Evolutionary conservation across 2,888 invertebrate species (phyloP), one percentile per base, ranked within the genome.

Genomic region (Callosobruchus maculatus): DNA sequence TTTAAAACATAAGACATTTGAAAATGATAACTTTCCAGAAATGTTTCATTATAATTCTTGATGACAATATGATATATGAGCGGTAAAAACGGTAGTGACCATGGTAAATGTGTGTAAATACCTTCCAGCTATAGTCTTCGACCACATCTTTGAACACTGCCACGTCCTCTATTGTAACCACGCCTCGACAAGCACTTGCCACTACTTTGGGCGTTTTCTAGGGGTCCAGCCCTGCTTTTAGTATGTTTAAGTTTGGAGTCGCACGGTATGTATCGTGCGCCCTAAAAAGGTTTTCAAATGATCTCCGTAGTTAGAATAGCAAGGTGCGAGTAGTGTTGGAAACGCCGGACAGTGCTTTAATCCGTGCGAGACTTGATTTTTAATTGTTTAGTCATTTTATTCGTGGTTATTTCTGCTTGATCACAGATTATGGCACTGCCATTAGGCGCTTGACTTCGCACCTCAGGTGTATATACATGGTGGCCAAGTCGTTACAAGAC

Each of bases 291-390:
- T 87, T 87, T 87, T 85, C 86, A 86, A 85, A 87, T 87, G 87
- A 87, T 87, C 87, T 87, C 87, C 82, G 85, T 86, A 87, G 85
- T 85, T 86, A 86, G 86, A 86, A 83, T 85, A 84, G 84, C 82
- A 82, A 82, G 84, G 85, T 85, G 85, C 84, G 84, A 83, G 83
- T 83, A 83, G 80, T 81, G 84, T 84, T 85, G 84, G 81, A 82
- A 82, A 84, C 83, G 82, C 82, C 82, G 81, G 13, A 18, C 49
- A 49, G 49, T 49, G 13, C 49, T 49, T 7, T 13, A 49, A 18
- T 13, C 49, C 9, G 49, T 49, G 13, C 5, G 13, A 49, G 49
- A 49, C 49, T 49, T 18, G 49, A 49, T 49, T 49, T 49, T 49
- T 13, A 49, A 49, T 49, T 7, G 49, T 49, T 49, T 49, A 49